These are phyloP conservation scores for Euproctis similis DNA, from an alignment of 2,888 invertebrate genomes.

Conservation along the genomic window DNA sequence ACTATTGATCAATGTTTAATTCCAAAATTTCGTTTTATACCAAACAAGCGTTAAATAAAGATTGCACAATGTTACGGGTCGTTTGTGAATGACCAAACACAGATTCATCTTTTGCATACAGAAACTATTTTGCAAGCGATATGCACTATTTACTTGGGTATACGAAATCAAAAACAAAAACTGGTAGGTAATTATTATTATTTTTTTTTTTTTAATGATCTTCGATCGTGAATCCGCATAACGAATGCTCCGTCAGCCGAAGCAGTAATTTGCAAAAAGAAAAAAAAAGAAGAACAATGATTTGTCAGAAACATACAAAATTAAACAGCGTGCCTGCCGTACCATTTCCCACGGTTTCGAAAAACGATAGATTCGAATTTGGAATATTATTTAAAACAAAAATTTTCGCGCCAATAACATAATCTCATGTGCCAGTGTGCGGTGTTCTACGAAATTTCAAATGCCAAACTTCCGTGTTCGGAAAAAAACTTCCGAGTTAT, in stretches of 20 bases:
- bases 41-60: slow-evolving; percentile 36
- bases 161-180: slow-evolving; percentile 43
- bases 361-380: slow-evolving; percentile 27
- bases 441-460: slow-evolving; percentile 10
- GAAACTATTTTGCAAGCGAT: slow-evolving; percentile 40
- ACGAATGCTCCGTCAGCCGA: slow-evolving; percentile 48
- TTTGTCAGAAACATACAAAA: slow-evolving; percentile 35
- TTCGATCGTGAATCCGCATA: slow-evolving; percentile 45
- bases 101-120: slow-evolving; percentile 41
- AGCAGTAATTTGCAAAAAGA: slow-evolving; percentile 45
- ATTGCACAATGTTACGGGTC: slow-evolving; percentile 35
- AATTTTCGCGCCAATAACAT: slow-evolving; percentile 25
- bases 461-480: too few species aligned
- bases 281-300: slow-evolving; percentile 46
- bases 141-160: slow-evolving; percentile 52
- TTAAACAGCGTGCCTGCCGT: slow-evolving; percentile 34
- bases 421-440: slow-evolving; percentile 21
- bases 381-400: slow-evolving; percentile 25
- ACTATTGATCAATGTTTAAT: slow-evolving; percentile 27
- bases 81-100: slow-evolving; percentile 28
- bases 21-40: slow-evolving; percentile 26
- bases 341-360: slow-evolving; percentile 56
- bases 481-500: too few species aligned
- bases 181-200: slow-evolving; percentile 39
- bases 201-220: slow-evolving; percentile 33